Evolutionary conservation across 2,113 vertebrate species (phyloP).

Genomic region (Chaetops frenatus): DNA sequence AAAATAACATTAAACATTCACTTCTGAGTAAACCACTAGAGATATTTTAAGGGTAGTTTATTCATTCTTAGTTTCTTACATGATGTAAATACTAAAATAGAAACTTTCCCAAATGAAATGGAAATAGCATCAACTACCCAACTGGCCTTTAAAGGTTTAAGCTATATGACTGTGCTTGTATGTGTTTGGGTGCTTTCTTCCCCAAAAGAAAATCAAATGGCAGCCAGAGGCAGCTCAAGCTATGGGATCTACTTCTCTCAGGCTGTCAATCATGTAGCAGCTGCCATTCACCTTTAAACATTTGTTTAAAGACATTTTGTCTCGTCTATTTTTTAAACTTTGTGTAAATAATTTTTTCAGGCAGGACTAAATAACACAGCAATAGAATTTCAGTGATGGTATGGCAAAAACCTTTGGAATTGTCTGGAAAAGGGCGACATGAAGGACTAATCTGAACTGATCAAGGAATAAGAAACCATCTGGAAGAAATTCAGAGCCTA

Average conservation of each 20-base stretch:
- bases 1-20: neutral
- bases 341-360: conserved; percentile 36
- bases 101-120: neutral
- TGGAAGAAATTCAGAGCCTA: neutral
- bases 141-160: neutral
- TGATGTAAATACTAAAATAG: neutral
- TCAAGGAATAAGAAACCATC: neutral
- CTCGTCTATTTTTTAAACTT: conserved; percentile 40
- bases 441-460: neutral
- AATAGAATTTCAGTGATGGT: neutral
- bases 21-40: neutral
- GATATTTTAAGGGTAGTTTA: neutral
- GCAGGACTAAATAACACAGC: neutral
- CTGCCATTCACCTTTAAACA: neutral
- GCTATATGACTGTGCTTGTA: neutral
- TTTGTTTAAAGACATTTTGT: conserved; percentile 11
- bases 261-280: neutral
- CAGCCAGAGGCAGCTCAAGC: neutral
- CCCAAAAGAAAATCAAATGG: neutral
- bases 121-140: neutral
- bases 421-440: neutral
- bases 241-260: neutral
- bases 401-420: neutral
- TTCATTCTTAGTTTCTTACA: neutral
- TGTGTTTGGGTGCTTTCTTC: neutral